Base-by-base conservation (phyloP, 2,113 vertebrate species). In the Coracopsis vasa region DNA sequence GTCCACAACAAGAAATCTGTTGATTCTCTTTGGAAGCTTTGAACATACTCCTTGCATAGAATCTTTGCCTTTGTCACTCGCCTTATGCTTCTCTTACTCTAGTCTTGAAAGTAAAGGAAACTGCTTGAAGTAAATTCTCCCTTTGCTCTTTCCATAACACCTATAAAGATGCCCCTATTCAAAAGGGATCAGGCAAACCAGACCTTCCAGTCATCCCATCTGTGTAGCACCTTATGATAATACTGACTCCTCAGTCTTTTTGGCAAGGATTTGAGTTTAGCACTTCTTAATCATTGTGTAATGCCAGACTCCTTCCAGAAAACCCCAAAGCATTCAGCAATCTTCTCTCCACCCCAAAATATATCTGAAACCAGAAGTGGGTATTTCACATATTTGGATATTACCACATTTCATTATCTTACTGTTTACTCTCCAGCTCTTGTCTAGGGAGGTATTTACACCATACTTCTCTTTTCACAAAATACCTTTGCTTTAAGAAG, bases 31-130 rank as follows among this genome's bases (percentile, higher is more conserved):
- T 45, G 35, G 44, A 67, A 84, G 47, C 56, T 51, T 4, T 10
- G 31, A 61, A 4, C 9, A 21, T 5, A 19, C 27, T 71, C 66
- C 35, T n/a, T 35, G 8, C 1, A 0, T 44, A 28, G 17, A 16
- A 48, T 15, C 44, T 65, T 41, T 25, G 24, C 35, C 44, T 92
- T 28, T 67, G 42, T 50, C 45, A 39, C 17, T 62, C 33, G 10
- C 37, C 4, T 51, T n/a, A 17, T 3, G 28, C 39, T 66, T 45
- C 66, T 64, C n/a, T 24, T 51, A 51, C 39, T 44, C 47, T 45
- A 60, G 28, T 14, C 81, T 61, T 87, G 62, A 80, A 75, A 94
- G 58, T 8, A 74, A 70, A 86, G 64, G 45, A 73, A 93, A 94
- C 35, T n/a, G 12, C 41, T 78, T 78, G 24, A 85, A 82, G 61